Base-by-base conservation (phyloP, 2,888 invertebrate species). In the Pomacea canaliculata region DNA sequence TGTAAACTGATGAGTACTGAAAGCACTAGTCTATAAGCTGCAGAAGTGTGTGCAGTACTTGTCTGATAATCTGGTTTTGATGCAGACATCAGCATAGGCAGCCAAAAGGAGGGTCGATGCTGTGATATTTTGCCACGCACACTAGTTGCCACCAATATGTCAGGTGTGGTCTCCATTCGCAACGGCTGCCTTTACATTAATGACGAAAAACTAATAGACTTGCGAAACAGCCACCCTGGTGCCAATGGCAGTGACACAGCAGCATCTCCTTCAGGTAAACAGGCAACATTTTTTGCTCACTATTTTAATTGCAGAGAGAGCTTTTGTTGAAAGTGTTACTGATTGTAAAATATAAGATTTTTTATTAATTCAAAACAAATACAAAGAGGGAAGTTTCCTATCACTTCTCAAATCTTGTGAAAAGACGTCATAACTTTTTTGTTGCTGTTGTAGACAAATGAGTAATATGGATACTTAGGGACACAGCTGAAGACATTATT, bases 71-170 rank as follows among this genome's bases (percentile, higher is more conserved):
- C 60, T 60, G 60, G n/a, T 60, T n/a, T 60, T 56, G 9, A 2
- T 37, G 18, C 72, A 72, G 72, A 65, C 27, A 65, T 72, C 49
- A 72, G 72, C 72, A 72, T 72, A 2, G 51, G 72, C 63, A 72
- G 72, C 65, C 10, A 18, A 23, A 65, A 51, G 27, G n/a, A 48
- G 0, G 27, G 9, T n/a, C 48, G 12, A 12, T 7, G 12, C 13
- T 63, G 49, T 65, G 72, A 72, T n/a, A 72, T 72, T 51, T 72
- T 72, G 23, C 72, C 72, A n/a, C 65, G 65, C 4, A 66, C 51
- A 13, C 51, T 51, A 16, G 72, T 65, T 63, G 72, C 72, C 10
- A 48, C 48, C 10, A 16, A 23, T 65, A 13, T 72, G 1, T 72
- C 72, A 3, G 72, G 72, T 19, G 46, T 56, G 12, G 27, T 72